Evolutionary conservation across 2,797 vertebrate genomes (phyloP).

Genomic region (Acipenser oxyrinchus): DNA sequence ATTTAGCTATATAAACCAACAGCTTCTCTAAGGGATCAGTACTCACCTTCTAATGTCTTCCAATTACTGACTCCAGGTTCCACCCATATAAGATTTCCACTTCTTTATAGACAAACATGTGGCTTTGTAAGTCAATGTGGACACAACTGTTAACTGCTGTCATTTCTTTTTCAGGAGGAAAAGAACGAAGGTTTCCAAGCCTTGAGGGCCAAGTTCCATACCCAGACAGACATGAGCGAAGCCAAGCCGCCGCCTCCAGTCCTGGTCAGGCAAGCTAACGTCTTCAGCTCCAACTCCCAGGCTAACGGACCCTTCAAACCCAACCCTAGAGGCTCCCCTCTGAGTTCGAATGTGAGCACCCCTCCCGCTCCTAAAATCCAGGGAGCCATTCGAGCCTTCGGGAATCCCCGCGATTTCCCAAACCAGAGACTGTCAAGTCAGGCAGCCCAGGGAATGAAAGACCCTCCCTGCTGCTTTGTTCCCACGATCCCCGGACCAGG

Average conservation of each 20-base stretch:
- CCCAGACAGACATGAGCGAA: slow-evolving; percentile 27
- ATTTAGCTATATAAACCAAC: too few species aligned
- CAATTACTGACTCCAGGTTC: too few species aligned
- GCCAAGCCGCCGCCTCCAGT: slow-evolving; percentile 31
- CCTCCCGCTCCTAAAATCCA: slow-evolving; percentile 17
- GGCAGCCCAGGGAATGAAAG: slow-evolving; percentile 7
- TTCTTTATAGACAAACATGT: too few species aligned
- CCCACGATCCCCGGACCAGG: slow-evolving; percentile 31
- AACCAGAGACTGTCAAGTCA: slow-evolving; percentile 15
- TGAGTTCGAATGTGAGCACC: slow-evolving; percentile 9
- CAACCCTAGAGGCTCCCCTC: slow-evolving; percentile 19
- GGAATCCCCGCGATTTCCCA: slow-evolving; percentile 22
- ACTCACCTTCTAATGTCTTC: too few species aligned
- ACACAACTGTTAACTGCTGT: too few species aligned
- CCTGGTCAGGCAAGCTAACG: slow-evolving; percentile 22
- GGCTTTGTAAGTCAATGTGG: too few species aligned
- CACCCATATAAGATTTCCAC: too few species aligned
- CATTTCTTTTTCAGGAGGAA: slow-evolving; percentile 45
- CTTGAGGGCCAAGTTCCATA: slow-evolving; percentile 55
- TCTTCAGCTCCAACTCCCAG: slow-evolving; percentile 10
- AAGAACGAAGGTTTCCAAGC: slow-evolving; percentile 52
- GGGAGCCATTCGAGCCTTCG: slow-evolving; percentile 18
- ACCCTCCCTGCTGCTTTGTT: slow-evolving; percentile 24
- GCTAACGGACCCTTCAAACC: slow-evolving; percentile 28
- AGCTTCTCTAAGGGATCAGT: too few species aligned